Base-by-base conservation (phyloP, 2,113 vertebrate genomes). In the Periophthalmus modestus region DNA sequence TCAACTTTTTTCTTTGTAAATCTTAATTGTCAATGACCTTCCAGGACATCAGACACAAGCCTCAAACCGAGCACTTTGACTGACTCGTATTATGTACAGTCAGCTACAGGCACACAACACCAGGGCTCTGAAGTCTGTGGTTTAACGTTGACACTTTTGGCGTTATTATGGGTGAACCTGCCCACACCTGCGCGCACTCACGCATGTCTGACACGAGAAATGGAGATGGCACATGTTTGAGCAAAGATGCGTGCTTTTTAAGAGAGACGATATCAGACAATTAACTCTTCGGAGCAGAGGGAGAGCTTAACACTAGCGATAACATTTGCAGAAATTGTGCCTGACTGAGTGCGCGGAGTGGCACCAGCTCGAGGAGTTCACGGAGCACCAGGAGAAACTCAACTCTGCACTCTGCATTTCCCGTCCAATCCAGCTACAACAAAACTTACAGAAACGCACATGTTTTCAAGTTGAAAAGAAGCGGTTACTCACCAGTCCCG, bases 401-500 rank as follows among this genome's bases (percentile, higher is more conserved):
- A 14, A 61, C 23, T 5, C 12, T 61, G 24, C 12, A 61, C 13
- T n/a, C n/a, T n/a, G n/a, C n/a, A 33, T 33, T 33, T 24, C 23
- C 23, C 23, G 15, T 28, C 23, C 24, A 33, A 18, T 59, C 10
- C 1, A 43, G 14, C 59, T 34, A 34, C 18, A 19, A 3, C 34
- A 21, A 65, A 43, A 65, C 61, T 63, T 65, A 4, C 10, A n/a
- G 19, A 39, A 43, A 43, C 34, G 62, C 62, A n/a, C 62, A n/a
- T 39, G 62, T 65, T 65, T 39, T 65, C 16, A n/a, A 43, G 66
- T 24, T 48, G 65, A 46, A 21, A 67, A 2, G 21, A 23, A 14
- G 54, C 10, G 9, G 57, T 34, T 62, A 91, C 91, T 91, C 87
- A 92, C 89, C 88, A 79, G 85, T 87, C 81, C 74, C 71, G 73